These are phyloP conservation scores for Trachelus troglodyta DNA, from an alignment of 2,888 invertebrate species.

Conservation along the genomic window DNA sequence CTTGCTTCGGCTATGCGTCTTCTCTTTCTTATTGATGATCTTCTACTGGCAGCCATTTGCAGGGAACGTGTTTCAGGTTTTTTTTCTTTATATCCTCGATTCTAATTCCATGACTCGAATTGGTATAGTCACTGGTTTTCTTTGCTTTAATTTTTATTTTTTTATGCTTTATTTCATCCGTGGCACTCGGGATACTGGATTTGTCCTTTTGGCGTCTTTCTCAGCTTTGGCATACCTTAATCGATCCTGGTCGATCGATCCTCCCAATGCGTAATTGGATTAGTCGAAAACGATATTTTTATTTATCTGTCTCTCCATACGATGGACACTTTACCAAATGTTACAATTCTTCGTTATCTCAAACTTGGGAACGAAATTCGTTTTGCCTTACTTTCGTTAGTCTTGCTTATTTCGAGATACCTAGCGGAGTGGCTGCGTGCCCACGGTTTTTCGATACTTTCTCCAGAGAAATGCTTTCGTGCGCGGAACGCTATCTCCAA, in stretches of 20 bases:
- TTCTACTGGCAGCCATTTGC: background rate
- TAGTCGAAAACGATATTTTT: background rate
- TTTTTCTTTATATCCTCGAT: background rate
- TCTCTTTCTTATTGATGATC: background rate
- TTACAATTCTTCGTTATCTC: background rate
- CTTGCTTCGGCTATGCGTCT: background rate
- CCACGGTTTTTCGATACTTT: background rate
- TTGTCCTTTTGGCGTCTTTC: too few relatives aligned
- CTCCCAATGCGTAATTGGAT: too few relatives aligned
- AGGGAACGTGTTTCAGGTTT: background rate
- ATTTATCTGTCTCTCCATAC: background rate
- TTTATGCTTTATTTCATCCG: background rate
- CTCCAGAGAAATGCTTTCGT: background rate
- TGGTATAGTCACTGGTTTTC: background rate
- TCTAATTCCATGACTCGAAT: background rate
- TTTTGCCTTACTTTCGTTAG: background rate
- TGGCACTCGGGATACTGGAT: too few relatives aligned
- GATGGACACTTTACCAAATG: background rate
- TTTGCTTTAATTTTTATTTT: background rate
- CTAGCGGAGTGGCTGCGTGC: background rate
- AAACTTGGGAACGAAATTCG: background rate
- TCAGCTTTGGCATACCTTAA: too few relatives aligned
- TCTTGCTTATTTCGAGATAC: background rate
- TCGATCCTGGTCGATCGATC: too few relatives aligned
- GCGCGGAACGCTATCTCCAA: background rate